A percentile compares a stretch with the other conserved stretches of the same genome.
Conservation (phyloP, 2,113 vertebrate species). For the Corapipo altera region DNA sequence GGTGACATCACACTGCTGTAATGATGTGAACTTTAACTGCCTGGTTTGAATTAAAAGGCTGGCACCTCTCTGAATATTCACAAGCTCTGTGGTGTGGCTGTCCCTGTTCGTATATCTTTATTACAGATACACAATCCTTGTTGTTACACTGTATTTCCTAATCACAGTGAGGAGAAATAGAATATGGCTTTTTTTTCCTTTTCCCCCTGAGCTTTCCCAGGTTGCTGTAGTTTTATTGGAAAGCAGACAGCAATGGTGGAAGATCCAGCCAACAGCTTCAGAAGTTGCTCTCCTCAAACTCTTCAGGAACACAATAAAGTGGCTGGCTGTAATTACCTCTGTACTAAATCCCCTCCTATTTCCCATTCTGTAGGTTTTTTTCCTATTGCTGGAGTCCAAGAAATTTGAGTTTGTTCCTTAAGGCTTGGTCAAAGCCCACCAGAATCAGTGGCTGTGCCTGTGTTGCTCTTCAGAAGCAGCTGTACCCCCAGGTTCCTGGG, state of each 20-base stretch:
- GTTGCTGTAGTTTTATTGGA: not conserved
- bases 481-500: not conserved
- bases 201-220: not conserved
- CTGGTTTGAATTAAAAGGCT: not conserved
- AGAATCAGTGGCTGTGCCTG: not conserved
- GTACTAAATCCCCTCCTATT: not conserved
- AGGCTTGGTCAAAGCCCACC: not conserved
- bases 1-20: not conserved
- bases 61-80: not conserved
- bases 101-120: not conserved
- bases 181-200: not conserved
- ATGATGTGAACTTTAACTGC: not conserved
- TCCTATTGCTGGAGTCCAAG: not conserved
- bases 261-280: not conserved
- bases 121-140: not conserved
- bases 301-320: not conserved
- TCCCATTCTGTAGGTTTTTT: not conserved
- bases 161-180: not conserved
- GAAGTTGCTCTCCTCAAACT: not conserved
- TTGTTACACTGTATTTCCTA: not conserved
- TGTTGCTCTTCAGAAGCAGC: not conserved
- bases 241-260: not conserved
- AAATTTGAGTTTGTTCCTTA: not conserved
- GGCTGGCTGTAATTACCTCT: not conserved
- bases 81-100: not conserved